phyloP scores from a whole-genome alignment of 2,113 vertebrate species.

The Tragelaphus scriptus region DNA sequence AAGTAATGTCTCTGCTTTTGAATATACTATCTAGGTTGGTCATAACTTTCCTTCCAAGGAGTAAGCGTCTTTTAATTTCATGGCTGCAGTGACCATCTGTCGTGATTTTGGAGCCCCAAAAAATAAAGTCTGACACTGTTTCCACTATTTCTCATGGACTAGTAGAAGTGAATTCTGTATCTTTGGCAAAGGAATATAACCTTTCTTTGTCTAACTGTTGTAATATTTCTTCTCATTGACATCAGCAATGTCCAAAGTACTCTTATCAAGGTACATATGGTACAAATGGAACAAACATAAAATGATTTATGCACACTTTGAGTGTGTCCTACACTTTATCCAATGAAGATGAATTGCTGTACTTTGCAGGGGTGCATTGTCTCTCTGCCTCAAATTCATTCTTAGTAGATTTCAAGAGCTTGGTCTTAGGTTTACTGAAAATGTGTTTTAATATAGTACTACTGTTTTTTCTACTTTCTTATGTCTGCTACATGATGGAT shows the following conservation, averaged over 20 bases:
- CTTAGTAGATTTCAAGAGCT: constrained; percentile 44
- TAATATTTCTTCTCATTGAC: constrained; percentile 50
- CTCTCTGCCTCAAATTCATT: constrained; percentile 31
- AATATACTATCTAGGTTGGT: no score
- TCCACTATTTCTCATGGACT: no score
- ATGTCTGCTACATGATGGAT: not conserved
- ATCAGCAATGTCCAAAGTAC: constrained; percentile 40
- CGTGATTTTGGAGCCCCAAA: no score
- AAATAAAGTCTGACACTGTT: no score
- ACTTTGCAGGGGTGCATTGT: constrained; percentile 16
- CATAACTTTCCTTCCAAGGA: no score
- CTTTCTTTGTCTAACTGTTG: constrained; percentile 40
- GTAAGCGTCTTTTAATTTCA: no score
- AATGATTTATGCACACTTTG: constrained; percentile 56
- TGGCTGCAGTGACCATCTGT: no score
- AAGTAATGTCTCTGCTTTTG: no score
- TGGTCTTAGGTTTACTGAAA: not conserved
- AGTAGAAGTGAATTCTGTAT: not conserved
- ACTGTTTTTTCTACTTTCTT: not conserved
- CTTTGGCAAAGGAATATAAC: not conserved
- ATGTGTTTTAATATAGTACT: not conserved
- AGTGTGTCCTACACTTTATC: constrained; percentile 27
- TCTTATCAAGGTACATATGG: not conserved
- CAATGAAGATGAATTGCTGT: constrained; percentile 57
- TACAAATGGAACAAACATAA: constrained; percentile 53